Conservation (phyloP, 2,797 vertebrate species). For the Sternotherus odoratus region DNA sequence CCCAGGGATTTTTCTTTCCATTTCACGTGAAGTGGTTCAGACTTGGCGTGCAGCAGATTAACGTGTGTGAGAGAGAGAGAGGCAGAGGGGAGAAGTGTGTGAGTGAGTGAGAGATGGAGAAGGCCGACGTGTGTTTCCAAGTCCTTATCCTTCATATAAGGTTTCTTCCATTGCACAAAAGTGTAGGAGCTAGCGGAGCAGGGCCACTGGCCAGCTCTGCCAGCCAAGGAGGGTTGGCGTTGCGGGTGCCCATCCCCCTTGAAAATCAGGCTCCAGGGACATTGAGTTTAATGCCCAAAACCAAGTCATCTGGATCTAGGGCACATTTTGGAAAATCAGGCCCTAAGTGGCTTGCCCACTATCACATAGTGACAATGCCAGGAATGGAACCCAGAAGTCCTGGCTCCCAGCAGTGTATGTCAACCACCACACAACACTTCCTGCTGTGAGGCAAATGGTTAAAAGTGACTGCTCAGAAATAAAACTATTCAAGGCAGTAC, state of each 20-base stretch:
- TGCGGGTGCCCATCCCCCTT: background rate
- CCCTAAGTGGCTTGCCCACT: background rate
- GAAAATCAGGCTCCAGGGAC: background rate
- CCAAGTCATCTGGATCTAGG: background rate
- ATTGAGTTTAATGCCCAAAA: background rate
- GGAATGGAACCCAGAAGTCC: background rate
- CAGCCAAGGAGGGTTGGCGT: background rate
- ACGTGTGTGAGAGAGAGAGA: too few species aligned
- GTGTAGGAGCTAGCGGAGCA: too few species aligned
- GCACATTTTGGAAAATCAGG: background rate
- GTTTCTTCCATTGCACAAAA: background rate
- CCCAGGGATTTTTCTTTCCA: background rate
- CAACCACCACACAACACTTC: background rate
- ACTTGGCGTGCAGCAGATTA: background rate
- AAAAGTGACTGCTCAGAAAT: background rate
- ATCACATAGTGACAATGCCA: background rate
- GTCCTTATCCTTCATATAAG: background rate
- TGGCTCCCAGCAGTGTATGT: background rate
- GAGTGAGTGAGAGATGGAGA: too few species aligned
- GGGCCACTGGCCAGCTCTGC: background rate
- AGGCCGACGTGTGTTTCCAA: background rate
- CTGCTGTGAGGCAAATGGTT: background rate
- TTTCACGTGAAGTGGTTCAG: accelerated
- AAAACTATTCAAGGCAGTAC: background rate
- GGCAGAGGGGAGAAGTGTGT: background rate